Evolutionary conservation across 2,797 vertebrate species (phyloP).

Genomic region (Poeciliopsis turneri): DNA sequence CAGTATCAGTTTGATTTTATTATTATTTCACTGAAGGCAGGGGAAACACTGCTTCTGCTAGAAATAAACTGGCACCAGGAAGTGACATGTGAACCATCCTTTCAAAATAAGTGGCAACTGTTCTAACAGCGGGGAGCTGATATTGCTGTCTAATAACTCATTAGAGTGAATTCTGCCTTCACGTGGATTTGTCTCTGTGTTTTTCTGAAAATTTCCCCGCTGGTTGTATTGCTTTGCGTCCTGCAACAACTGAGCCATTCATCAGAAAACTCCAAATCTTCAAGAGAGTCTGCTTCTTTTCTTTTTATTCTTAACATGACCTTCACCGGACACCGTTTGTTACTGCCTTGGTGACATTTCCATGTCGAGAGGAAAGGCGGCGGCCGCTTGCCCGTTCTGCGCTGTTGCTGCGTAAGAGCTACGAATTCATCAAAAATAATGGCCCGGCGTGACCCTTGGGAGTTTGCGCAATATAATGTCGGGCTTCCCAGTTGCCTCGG

Average conservation of each 20-base stretch:
- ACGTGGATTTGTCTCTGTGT: background rate
- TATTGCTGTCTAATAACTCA: background rate
- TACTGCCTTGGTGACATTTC: background rate
- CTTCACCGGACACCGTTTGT: background rate
- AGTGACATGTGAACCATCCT: background rate
- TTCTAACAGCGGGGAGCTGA: background rate
- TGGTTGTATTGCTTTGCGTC: background rate
- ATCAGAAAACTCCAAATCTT: background rate
- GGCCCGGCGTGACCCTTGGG: background rate
- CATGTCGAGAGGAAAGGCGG: background rate
- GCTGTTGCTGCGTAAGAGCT: background rate
- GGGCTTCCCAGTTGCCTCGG: slow-evolving; percentile 2
- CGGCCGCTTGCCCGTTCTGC: background rate
- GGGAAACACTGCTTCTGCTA: background rate
- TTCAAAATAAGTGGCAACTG: background rate
- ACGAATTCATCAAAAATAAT: background rate
- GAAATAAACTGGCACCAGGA: background rate
- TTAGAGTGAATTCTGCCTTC: background rate
- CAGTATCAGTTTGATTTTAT: background rate
- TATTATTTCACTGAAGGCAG: background rate
- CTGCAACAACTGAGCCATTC: background rate
- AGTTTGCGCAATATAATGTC: slow-evolving; percentile 2
- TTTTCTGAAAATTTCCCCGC: background rate
- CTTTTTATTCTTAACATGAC: background rate
- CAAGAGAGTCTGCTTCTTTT: background rate